Percentiles rank a stretch among this genome's conserved stretches.
These are phyloP conservation scores for Ginglymostoma cirratum DNA, from an alignment of 2,113 vertebrate species.

Conservation along the genomic window DNA sequence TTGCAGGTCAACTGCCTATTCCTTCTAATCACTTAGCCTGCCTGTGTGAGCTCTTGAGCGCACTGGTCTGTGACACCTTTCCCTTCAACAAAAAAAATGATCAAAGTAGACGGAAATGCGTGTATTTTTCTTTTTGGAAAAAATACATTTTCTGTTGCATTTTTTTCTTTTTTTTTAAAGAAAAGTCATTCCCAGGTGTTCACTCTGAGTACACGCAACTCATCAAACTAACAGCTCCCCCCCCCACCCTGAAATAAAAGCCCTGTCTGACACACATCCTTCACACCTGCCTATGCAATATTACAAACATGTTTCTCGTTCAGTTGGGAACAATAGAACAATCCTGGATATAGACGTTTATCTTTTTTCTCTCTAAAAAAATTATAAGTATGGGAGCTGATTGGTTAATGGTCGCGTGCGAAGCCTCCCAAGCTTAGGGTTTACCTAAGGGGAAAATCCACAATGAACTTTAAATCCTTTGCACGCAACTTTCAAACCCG, in stretches of 20 bases:
- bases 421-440: not conserved
- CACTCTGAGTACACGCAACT: not conserved
- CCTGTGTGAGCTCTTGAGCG: not conserved
- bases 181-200: not conserved
- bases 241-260: not conserved
- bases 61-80: not conserved
- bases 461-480: not conserved
- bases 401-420: constrained; percentile 33
- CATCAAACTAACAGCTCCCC: not conserved
- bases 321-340: not conserved
- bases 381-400: not conserved
- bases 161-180: not conserved
- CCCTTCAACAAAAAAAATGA: not conserved
- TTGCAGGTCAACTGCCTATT: not conserved
- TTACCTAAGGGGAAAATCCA: not conserved
- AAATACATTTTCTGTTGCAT: not conserved
- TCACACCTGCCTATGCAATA: not conserved
- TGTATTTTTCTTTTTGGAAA: not conserved
- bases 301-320: not conserved
- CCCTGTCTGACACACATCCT: not conserved
- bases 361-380: not conserved
- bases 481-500: constrained; percentile 20
- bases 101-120: not conserved
- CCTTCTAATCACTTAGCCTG: not conserved
- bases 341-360: not conserved